Evolutionary conservation across 2,888 invertebrate genomes (phyloP).

Genomic region (Tenthredo scrophulariae): DNA sequence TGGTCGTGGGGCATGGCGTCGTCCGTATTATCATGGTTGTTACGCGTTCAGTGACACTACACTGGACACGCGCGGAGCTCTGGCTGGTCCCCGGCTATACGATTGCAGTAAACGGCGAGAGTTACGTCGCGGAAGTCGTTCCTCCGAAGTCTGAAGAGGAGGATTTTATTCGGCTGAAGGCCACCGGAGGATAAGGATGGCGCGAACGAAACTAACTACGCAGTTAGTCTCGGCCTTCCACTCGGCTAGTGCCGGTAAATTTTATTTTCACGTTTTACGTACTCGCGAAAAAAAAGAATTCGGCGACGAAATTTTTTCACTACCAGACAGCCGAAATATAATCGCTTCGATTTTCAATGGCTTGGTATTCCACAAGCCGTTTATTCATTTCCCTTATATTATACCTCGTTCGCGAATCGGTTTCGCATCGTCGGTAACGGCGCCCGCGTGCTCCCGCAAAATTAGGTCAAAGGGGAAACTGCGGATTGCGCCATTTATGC

Average conservation of each 20-base stretch:
- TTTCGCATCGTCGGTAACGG: conserved; percentile 9
- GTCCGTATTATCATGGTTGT: conserved; percentile 16
- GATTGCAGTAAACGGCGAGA: neutral
- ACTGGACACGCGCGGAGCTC: conserved; percentile 26
- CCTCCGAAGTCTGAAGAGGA: conserved; percentile 27
- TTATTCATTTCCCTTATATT: neutral
- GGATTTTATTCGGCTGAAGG: neutral
- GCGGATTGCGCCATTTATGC: conserved; percentile 38
- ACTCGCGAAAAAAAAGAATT: neutral
- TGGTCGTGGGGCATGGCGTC: neutral
- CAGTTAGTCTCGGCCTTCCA: conserved; percentile 45
- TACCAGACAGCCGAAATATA: neutral
- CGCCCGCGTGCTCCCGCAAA: conserved; percentile 30
- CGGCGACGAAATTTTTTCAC: neutral
- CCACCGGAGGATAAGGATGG: conserved; percentile 40
- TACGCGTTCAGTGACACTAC: conserved; percentile 47
- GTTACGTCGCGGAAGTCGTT: conserved; percentile 40
- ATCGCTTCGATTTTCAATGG: neutral
- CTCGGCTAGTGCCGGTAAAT: conserved; percentile 14
- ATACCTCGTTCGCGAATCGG: neutral
- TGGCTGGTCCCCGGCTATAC: neutral
- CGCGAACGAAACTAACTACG: conserved; percentile 35
- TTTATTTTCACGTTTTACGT: conserved; percentile 10
- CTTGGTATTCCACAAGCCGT: neutral
- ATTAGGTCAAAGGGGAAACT: conserved; percentile 44